Evolutionary conservation across 2,797 vertebrate species (phyloP), one percentile per base, ranked within the genome.

Genomic region (Phoxinus dragarum): DNA sequence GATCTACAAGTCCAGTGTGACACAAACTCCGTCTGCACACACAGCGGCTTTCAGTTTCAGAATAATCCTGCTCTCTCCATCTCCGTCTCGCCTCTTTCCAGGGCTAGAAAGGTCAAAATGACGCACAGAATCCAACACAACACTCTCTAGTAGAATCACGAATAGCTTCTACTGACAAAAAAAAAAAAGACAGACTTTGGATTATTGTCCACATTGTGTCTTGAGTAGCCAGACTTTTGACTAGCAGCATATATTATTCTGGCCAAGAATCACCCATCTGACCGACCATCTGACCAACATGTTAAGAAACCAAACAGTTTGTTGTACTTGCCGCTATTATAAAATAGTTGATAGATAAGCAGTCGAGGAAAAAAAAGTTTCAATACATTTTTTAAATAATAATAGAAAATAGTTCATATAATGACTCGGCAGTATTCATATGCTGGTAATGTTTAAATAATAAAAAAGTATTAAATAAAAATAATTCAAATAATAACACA

Each of bases 1-100:
- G 64, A 77, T 77, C 86, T 81, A 81, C 76, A 80, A 79, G 76
- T 76, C 77, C n/a, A 44, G 73, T 77, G 78, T 77, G 54, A 78
- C 64, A 72, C 66, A 66, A 81, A 82, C 75, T 77, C 49, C 2
- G 8, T 67, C 71, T 74, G 85, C 36, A n/a, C 64, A 44, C 80
- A 87, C 40, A 80, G 47, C 59, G 8, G 27, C 71, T 49, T 74
- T 74, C 56, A 7, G 21, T 75, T 36, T 49, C 42, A 67, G 21
- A 84, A 69, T 44, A 56, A 27, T 84, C 72, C 64, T 23, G 31
- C 31, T 67, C 34, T 73, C 56, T 79, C 49, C 23, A 49, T 82
- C 52, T 69, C 27, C 11, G 23, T 44, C 47, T 67, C 17, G 59
- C 42, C 44, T 79, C 86, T 84, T 59, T 73, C 59, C 81, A 67